Evolutionary conservation across 2,113 vertebrate genomes (phyloP).

Genomic region (Dipodomys spectabilis): DNA sequence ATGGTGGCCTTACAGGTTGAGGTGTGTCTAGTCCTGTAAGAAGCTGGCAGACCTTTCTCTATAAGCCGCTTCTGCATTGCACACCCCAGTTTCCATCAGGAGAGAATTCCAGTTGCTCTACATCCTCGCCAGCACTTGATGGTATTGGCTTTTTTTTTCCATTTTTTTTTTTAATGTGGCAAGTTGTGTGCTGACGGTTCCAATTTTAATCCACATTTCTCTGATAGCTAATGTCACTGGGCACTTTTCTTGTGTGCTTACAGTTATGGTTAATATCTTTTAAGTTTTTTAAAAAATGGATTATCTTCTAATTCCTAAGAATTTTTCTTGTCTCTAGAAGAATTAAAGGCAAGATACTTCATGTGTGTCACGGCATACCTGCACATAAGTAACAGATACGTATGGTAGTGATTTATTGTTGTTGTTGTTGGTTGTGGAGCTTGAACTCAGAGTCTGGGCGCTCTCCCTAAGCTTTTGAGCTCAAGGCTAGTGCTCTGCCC

Average conservation of each 20-base stretch:
- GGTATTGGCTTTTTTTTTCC: not conserved
- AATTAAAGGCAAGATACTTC: not conserved
- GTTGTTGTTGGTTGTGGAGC: too few relatives aligned
- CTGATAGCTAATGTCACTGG: not conserved
- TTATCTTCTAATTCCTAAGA: not conserved
- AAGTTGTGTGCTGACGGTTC: not conserved
- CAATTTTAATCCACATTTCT: not conserved
- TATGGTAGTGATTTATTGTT: too few relatives aligned
- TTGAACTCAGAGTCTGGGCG: too few relatives aligned
- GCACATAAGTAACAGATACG: not conserved
- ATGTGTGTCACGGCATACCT: not conserved
- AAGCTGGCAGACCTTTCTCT: not conserved
- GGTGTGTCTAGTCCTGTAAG: not conserved
- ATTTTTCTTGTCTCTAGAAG: not conserved
- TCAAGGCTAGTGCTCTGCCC: too few relatives aligned
- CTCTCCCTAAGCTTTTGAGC: too few relatives aligned
- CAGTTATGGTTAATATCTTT: not conserved
- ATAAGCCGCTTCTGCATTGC: not conserved
- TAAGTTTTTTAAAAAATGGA: not conserved
- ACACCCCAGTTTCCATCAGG: accelerated
- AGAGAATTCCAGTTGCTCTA: not conserved
- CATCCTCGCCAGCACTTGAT: not conserved
- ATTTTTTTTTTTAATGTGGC: not conserved
- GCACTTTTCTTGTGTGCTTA: not conserved
- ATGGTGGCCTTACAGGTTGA: not conserved